Evolutionary conservation across 2,888 invertebrate species (phyloP).

Genomic region (Pteria penguin): DNA sequence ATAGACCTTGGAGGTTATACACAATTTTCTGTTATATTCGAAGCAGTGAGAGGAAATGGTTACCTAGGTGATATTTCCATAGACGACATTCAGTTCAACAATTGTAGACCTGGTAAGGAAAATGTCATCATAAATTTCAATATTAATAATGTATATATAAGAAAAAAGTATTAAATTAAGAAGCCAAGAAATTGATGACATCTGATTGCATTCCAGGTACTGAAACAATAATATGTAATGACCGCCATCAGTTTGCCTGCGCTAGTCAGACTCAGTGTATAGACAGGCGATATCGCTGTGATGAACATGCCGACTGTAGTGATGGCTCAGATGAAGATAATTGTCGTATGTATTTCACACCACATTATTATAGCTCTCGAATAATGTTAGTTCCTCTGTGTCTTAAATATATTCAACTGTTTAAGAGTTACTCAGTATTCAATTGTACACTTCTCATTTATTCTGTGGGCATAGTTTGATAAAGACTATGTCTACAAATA

Average conservation of each 20-base stretch:
- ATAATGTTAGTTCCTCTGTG: no score
- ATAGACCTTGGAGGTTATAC: constrained; percentile 55
- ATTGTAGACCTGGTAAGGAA: constrained; percentile 59
- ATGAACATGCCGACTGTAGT: constrained; percentile 57
- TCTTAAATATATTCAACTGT: no score
- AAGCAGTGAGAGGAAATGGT: constrained; percentile 58
- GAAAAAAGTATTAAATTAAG: no score
- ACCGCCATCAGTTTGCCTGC: constrained; percentile 59
- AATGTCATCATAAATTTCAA: neutral
- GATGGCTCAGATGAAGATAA: constrained; percentile 67
- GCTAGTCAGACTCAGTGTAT: constrained; percentile 61
- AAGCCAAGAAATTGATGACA: no score
- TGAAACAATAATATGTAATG: constrained; percentile 50
- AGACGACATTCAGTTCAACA: constrained; percentile 65
- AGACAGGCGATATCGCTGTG: constrained; percentile 59
- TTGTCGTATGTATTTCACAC: constrained; percentile 62
- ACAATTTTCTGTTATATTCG: constrained; percentile 58
- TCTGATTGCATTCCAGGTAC: constrained; percentile 47
- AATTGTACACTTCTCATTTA: no score
- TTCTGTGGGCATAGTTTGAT: no score
- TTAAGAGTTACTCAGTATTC: no score
- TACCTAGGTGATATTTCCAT: constrained; percentile 61
- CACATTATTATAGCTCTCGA: no score
- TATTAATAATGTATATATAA: no score
- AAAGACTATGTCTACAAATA: no score